Evolutionary conservation across 2,113 vertebrate genomes (phyloP).

Genomic region (Halichoeres trimaculatus): DNA sequence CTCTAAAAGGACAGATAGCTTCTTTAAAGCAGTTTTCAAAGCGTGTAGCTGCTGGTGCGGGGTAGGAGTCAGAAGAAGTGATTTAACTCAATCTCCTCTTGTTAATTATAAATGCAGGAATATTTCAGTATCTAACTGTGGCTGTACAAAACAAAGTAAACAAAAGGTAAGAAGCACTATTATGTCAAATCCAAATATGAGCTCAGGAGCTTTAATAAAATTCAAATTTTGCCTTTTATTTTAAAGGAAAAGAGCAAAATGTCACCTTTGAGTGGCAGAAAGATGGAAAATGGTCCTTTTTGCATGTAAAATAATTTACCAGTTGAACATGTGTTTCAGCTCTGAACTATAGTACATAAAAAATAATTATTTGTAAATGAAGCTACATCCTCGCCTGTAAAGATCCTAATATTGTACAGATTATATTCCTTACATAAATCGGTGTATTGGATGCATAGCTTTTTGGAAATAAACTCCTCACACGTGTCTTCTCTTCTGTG

Average conservation of each 20-base stretch:
- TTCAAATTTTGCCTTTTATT: background rate
- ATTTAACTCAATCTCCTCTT: too few species aligned
- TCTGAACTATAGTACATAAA: constrained; percentile 13
- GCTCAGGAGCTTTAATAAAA: background rate
- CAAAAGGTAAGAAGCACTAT: too few species aligned
- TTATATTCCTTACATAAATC: constrained; percentile 30
- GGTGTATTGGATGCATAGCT: constrained; percentile 22
- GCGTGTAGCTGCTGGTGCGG: too few species aligned
- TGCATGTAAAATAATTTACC: background rate
- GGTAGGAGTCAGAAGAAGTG: too few species aligned
- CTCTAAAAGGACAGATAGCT: too few species aligned
- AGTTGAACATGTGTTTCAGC: constrained; percentile 1
- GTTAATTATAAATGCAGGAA: too few species aligned
- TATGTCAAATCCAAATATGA: too few species aligned
- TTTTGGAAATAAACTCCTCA: constrained; percentile 56
- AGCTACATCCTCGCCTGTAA: constrained; percentile 34
- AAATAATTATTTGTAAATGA: background rate
- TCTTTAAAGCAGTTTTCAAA: too few species aligned
- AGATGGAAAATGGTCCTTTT: background rate
- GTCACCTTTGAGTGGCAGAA: background rate
- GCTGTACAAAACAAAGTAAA: too few species aligned
- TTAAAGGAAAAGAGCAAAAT: background rate
- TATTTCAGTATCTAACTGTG: too few species aligned
- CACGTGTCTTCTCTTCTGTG: constrained; percentile 56
- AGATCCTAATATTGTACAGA: constrained; percentile 46